Evolutionary conservation across 1,140 invertebrate genomes (phyloP), one percentile per base, ranked within the genome.

Genomic region (Meloidogyne chitwoodi): DNA sequence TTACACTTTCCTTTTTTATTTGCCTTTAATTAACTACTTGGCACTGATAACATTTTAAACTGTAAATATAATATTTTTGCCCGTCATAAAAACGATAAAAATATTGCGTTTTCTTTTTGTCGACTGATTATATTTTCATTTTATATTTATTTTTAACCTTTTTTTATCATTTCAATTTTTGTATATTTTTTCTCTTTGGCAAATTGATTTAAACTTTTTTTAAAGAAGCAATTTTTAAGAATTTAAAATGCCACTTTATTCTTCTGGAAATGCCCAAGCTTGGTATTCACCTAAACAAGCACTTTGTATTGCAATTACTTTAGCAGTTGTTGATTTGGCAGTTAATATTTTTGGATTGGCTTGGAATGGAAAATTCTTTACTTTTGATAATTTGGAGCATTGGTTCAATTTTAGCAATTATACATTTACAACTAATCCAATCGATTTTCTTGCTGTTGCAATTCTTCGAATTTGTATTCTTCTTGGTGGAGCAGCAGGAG

Each of bases 381-480:
- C 85, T 29, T 73, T 85, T 65, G 85, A 85, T 56, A 86, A 86
- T 67, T 78, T 86, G 31, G 70, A 71, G 22, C 84, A 86, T 65
- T 87, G 85, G 85, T 86, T 87, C 38, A 79, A 86, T 63, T 79
- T 87, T 26, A 41, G 31, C 27, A 77, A 85, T 68, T 86, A 86
- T 63, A 77, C 80, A 56, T 86, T 86, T 48, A 79, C 78, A 12
- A 69, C 63, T n/a, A 87, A 85, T 75, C 85, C 85, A 2, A 75
- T 87, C 16, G 85, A 86, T 68, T 86, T 86, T 75, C 70, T 86
- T 86, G 83, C 71, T n/a, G 79, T 86, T 12, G 77, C 82, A 16
- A 73, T 86, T 62, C 12, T 86, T 14, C 79, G 84, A 26, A 77
- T 81, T 34, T 78, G 78, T 68, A 68, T 87, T 41, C 70, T 86